Evolutionary conservation across 2,113 vertebrate genomes (phyloP).

Genomic region (Silurus asotus): DNA sequence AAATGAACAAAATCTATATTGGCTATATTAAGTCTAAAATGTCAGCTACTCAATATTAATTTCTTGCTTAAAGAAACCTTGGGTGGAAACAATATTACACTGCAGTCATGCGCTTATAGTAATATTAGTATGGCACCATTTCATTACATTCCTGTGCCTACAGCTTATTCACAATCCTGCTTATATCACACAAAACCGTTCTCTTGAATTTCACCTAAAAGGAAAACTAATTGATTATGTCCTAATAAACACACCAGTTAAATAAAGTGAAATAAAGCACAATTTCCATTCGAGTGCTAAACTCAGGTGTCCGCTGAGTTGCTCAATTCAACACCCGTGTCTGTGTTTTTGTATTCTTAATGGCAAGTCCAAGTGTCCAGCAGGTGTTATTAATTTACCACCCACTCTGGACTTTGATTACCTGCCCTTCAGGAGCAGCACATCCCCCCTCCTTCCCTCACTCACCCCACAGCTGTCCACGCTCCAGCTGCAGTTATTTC

Average conservation of each 20-base stretch:
- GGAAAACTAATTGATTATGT: background rate
- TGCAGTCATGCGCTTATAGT: background rate
- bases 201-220: background rate
- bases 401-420: conserved; percentile 26
- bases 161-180: background rate
- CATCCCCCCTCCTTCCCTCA: background rate
- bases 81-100: background rate
- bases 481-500: conserved; percentile 9
- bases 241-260: background rate
- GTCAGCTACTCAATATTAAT: background rate
- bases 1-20: background rate
- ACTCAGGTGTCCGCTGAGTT: background rate
- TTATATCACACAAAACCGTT: background rate
- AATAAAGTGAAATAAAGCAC: background rate
- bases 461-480: background rate
- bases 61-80: background rate
- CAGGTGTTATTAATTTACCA: conserved; percentile 11
- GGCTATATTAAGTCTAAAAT: background rate
- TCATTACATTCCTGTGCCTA: background rate
- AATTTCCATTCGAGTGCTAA: background rate
- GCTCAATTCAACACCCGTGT: background rate
- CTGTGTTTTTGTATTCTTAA: background rate
- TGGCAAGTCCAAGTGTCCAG: conserved; percentile 23
- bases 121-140: background rate
- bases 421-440: conserved; percentile 7